These are phyloP conservation scores for Trichonephila inaurata DNA, from an alignment of 1,140 invertebrate genomes.

Conservation along the genomic window DNA sequence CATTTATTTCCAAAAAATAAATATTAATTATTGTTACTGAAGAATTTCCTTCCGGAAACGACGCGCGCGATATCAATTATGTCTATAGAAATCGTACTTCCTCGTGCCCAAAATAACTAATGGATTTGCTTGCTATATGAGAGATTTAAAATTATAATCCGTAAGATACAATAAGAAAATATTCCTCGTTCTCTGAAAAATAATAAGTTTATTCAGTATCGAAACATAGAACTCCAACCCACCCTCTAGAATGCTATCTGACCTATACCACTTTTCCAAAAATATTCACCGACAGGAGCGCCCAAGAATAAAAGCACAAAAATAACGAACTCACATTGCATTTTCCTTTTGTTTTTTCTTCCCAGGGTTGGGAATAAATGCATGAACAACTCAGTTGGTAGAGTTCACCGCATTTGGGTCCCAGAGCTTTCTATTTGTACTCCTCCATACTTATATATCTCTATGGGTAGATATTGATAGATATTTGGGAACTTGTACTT, in stretches of 20 bases:
- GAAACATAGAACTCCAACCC: background rate
- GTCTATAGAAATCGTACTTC: too few species aligned
- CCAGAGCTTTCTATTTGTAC: background rate
- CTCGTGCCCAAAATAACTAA: too few species aligned
- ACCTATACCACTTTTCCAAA: background rate
- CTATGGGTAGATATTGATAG: background rate
- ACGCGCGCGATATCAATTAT: too few species aligned
- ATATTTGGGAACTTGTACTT: background rate
- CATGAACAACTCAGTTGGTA: constrained; percentile 36
- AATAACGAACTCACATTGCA: background rate
- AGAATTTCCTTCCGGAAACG: too few species aligned
- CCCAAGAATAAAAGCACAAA: background rate
- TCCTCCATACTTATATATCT: background rate
- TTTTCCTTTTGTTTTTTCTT: background rate
- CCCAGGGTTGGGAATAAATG: background rate
- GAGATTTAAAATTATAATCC: too few species aligned
- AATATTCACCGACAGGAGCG: background rate
- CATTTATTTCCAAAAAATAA: too few species aligned
- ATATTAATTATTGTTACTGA: too few species aligned
- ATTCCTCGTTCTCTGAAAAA: too few species aligned
- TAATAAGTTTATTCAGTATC: background rate
- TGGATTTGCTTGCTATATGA: too few species aligned
- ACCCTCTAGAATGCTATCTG: background rate
- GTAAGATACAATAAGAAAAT: too few species aligned
- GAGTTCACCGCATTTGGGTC: background rate